Base-by-base conservation (phyloP, 2,113 vertebrate species). In the Pagrus major region DNA sequence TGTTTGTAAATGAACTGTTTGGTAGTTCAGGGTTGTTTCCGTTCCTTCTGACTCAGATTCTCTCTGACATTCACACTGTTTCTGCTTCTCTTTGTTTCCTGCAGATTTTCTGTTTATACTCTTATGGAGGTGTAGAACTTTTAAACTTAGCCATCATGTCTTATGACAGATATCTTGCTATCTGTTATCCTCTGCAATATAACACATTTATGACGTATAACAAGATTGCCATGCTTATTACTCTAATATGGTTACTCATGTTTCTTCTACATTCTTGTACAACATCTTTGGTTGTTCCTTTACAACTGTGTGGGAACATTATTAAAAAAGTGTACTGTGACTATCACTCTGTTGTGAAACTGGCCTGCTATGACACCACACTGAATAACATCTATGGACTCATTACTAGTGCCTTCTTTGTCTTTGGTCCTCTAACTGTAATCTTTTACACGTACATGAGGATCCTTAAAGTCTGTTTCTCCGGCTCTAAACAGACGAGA, bases 71-170 rank as follows among this genome's bases (percentile, higher is more conserved):
- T n/a, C n/a, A n/a, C n/a, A n/a, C n/a, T n/a, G n/a, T n/a, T n/a
- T n/a, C n/a, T n/a, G n/a, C n/a, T n/a, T n/a, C n/a, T n/a, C 5
- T 73, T 0, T 95, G 93, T 54, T 78, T 93, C 6, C 72, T 88
- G 23, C 94, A 94, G 33, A n/a, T 92, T 1, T 95, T 88, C 12
- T 86, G 71, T 51, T 21, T 94, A 0, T 87, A 92, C 4, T 70
- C 90, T 0, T 92, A 92, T 33, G 91, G 5, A 10, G 20, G 23
- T 1, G n/a, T 77, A 1, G 88, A 94, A 33, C 51, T 78, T 66
- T 59, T 76, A 1, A 92, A 67, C 77, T 49, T 95, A 31, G 81
- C 83, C 0, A 8, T 88, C 12, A 77, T 89, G 60, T 78, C 88
- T 14, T 89, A 85, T 59, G 85, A 87, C 70, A n/a, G 85, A 10